Conservation (phyloP, 1,140 invertebrate species). For the Phenacoccus solenopsis region DNA sequence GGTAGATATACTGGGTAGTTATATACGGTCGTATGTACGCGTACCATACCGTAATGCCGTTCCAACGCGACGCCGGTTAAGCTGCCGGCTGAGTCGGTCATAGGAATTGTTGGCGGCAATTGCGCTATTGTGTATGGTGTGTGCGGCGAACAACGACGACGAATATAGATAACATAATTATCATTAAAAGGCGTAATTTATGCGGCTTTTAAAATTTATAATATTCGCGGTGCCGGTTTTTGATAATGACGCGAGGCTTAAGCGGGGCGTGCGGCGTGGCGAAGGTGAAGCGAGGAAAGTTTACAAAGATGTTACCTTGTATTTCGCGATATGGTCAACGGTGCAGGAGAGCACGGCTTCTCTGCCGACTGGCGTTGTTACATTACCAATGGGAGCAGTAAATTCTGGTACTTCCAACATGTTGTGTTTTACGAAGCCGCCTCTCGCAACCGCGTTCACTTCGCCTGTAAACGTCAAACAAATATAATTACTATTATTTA, state of each 20-base stretch:
- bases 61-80: too few species aligned
- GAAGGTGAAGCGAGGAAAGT: neutral
- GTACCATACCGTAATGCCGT: too few species aligned
- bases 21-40: too few species aligned
- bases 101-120: too few species aligned
- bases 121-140: too few species aligned
- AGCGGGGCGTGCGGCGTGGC: neutral
- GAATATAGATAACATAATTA: neutral
- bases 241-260: too few species aligned
- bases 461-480: constrained; percentile 6
- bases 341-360: constrained; percentile 58
- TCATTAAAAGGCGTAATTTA: neutral
- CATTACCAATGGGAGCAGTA: constrained; percentile 53
- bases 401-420: constrained; percentile 50
- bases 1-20: too few species aligned
- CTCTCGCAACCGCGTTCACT: neutral
- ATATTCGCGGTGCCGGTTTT: too few species aligned
- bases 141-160: too few species aligned
- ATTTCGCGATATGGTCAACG: constrained; percentile 57
- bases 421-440: constrained; percentile 1
- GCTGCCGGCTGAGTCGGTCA: too few species aligned
- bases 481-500: constrained; percentile 4
- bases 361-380: constrained; percentile 55
- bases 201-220: neutral
- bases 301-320: constrained; percentile 43